Percentiles rank a stretch among this genome's conserved stretches.
phyloP scores from a whole-genome alignment of 2,113 vertebrate genomes.

The Sinocyclocheilus anophthalmus region DNA sequence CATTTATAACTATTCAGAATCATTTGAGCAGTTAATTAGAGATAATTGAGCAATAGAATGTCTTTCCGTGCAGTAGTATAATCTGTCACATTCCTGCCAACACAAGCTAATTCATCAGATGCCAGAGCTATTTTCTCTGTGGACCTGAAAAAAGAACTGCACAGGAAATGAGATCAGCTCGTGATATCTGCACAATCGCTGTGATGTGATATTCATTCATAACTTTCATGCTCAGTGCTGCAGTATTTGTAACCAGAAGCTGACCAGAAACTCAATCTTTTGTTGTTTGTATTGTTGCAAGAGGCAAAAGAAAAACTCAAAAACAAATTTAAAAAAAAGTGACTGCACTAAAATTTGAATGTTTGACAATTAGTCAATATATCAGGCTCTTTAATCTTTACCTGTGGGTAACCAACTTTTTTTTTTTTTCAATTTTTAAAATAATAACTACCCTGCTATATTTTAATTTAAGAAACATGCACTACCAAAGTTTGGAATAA shows the following conservation, averaged over 20 bases:
- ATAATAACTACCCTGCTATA: too few species aligned
- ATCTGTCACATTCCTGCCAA: constrained; percentile 41
- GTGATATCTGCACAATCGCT: constrained; percentile 22
- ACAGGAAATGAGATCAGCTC: constrained; percentile 33
- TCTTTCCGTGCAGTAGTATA: constrained; percentile 38
- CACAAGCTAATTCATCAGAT: constrained; percentile 40
- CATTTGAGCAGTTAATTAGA: constrained; percentile 41
- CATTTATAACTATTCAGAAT: constrained; percentile 33
- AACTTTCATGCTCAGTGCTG: constrained; percentile 4
- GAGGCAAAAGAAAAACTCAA: neutral
- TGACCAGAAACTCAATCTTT: neutral
- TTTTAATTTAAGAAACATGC: too few species aligned
- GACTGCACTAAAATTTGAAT: too few species aligned
- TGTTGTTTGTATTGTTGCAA: neutral
- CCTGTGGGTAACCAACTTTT: too few species aligned
- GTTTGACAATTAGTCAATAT: neutral
- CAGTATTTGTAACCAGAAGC: too few species aligned
- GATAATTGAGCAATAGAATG: constrained; percentile 40
- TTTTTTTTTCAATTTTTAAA: too few species aligned
- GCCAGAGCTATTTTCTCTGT: constrained; percentile 33
- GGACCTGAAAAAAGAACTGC: constrained; percentile 3
- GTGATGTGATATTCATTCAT: constrained; percentile 29
- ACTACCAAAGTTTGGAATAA: too few species aligned
- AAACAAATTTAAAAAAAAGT: neutral
- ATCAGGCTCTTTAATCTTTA: neutral